These are phyloP conservation scores for Drosophila persimilis DNA, from an alignment of 1,140 invertebrate species.

Conservation along the genomic window DNA sequence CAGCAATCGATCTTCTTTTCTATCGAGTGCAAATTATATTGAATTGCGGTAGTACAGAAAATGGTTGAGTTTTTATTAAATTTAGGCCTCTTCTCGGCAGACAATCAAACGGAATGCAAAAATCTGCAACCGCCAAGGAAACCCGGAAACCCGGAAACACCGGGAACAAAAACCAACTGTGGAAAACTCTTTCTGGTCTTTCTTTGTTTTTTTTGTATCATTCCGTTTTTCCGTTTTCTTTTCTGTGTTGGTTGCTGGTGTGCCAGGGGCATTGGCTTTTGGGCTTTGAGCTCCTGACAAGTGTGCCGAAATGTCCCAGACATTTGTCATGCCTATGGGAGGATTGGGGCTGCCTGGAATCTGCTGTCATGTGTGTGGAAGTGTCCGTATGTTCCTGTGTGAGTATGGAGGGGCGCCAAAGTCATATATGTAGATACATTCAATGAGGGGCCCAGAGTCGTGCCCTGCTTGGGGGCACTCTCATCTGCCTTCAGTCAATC, in stretches of 20 bases:
- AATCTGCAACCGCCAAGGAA: too few relatives aligned
- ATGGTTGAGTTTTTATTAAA: too few relatives aligned
- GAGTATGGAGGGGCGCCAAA: too few relatives aligned
- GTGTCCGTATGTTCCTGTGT: background rate
- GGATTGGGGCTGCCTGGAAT: constrained; percentile 1
- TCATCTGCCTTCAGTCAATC: too few relatives aligned
- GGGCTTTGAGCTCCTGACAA: constrained; percentile 38
- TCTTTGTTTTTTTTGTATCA: background rate
- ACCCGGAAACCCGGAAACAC: too few relatives aligned
- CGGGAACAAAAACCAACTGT: background rate
- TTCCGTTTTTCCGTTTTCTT: constrained; percentile 19
- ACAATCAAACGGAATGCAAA: too few relatives aligned
- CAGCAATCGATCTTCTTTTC: too few relatives aligned
- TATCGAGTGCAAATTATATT: too few relatives aligned
- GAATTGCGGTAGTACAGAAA: too few relatives aligned
- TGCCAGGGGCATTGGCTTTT: constrained; percentile 54
- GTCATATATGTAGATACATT: constrained; percentile 7
- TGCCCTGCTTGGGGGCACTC: background rate
- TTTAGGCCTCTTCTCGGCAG: too few relatives aligned
- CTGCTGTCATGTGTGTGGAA: constrained; percentile 10
- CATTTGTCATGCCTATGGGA: constrained; percentile 59
- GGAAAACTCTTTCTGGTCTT: constrained; percentile 17
- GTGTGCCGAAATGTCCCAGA: constrained; percentile 56
- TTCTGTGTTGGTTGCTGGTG: constrained; percentile 19
- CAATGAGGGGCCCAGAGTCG: constrained; percentile 25